Base-by-base conservation (phyloP, 2,797 vertebrate species). In the Otolemur crassicaudatus region DNA sequence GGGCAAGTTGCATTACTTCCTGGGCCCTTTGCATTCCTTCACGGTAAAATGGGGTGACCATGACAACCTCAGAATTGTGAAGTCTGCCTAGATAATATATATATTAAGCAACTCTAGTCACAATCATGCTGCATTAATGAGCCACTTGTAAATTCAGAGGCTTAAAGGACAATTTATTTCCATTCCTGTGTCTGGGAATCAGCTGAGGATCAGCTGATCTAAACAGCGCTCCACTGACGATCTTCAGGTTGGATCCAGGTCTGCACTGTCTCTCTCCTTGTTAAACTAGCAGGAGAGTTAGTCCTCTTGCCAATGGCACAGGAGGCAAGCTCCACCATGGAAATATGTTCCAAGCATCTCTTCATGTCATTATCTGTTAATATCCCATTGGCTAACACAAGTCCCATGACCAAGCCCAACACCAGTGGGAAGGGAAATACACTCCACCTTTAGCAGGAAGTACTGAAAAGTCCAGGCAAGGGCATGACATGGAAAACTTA, bases 131-230 rank as follows among this genome's bases (percentile, higher is more conserved):
- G 43, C 29, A 27, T 75, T 63, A 79, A 69, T 13, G 49, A 89
- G 53, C 9, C 22, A 8, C 61, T 91, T 34, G 9, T 60, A 85
- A 81, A 82, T 69, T 40, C 94, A 88, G 67, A 27, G 8, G 49
- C 10, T 87, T 90, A 65, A 94, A 94, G 7, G 56, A 22, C 81
- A 4, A 34, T 58, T 43, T 79, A 12, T 72, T 82, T 23, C 10
- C 3, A 7, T 0, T 14, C 3, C 0, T 61, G 20, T 31, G 5
- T 65, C 11, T 49, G 67, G 85, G 58, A 14, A 16, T 60, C 19
- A 37, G 9, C 10, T 87, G 16, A 5, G 13, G 6, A 23, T 40
- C 49, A 2, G 29, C n/a, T 87, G 53, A 81, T 65, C 34, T 63
- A 61, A 81, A 49, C 25, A 27, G 58, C 20, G 17, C n/a, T 92